A percentile compares a stretch with the other conserved stretches of the same genome.
Conservation (phyloP, 2,888 invertebrate genomes). For the Tuta absoluta region DNA sequence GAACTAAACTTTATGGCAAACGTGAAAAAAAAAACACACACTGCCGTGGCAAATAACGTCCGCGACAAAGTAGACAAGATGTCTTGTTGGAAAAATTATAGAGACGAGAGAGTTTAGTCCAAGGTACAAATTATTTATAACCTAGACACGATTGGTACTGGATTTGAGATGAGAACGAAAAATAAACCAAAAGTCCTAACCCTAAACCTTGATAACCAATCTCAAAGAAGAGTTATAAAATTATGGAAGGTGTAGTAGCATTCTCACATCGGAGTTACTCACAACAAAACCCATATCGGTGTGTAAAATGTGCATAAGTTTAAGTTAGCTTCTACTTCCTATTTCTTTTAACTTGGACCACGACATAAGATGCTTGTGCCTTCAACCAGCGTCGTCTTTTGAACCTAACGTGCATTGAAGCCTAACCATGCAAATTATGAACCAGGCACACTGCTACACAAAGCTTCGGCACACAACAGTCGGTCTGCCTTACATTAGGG, state of each 20-base stretch:
- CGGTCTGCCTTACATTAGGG: conserved; percentile 13
- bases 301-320: not conserved
- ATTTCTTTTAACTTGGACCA: conserved; percentile 34
- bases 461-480: conserved; percentile 28
- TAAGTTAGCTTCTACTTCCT: not conserved
- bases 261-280: too few relatives aligned
- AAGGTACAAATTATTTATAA: conserved; percentile 25
- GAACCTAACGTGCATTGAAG: conserved; percentile 50
- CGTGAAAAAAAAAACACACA: conserved; percentile 35
- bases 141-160: too few relatives aligned
- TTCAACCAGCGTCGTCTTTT: conserved; percentile 50
- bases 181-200: too few relatives aligned
- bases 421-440: conserved; percentile 61
- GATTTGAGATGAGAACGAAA: too few relatives aligned
- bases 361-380: conserved; percentile 36
- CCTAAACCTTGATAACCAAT: too few relatives aligned
- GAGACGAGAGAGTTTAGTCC: conserved; percentile 39
- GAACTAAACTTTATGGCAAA: not conserved
- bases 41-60: conserved; percentile 50
- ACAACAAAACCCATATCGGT: not conserved
- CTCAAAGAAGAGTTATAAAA: too few relatives aligned
- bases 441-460: conserved; percentile 42
- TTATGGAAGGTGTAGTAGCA: too few relatives aligned
- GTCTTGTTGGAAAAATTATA: conserved; percentile 64
- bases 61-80: conserved; percentile 53